Evolutionary conservation across 1,140 invertebrate species (phyloP), one percentile per base, ranked within the genome.

Genomic region (Vanessa atalanta): DNA sequence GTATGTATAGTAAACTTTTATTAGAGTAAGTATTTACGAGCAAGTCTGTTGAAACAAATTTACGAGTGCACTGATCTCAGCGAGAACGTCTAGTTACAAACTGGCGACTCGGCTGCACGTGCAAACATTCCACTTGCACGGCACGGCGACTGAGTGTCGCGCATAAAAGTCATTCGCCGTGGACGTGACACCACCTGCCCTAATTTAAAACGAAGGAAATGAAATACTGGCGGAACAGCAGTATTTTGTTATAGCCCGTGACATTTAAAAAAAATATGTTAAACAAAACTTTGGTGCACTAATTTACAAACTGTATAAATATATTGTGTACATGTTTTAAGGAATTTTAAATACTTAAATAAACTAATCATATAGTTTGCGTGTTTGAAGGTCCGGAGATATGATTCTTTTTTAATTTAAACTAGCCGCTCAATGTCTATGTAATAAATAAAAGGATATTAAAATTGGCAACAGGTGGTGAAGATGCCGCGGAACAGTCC

Each of bases 161-260:
- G 53, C 64, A 65, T 55, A 47, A 60, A 72, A 72, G 70, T 66
- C 70, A 72, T 72, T 66, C 51, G 23, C n/a, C 51, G 51, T 16
- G 37, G 51, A 72, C 70, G 70, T 72, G 70, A 57, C 70, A 31
- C 16, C 63, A 70, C 55, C 67, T 70, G 67, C 43, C 67, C 67
- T 61, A 70, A 61, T 60, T 70, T 70, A 70, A 70, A 70, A 47
- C 55, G 43, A n/a, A 70, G 53, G 37, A 61, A 70, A 70, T 68
- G 66, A 70, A 70, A 70, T 70, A 70, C 66, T 61, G 16, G 14
- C 13, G 47, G 43, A 43, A 61, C 47, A 65, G 37, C 51, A 12
- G 55, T 37, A 61, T 61, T 43, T 61, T 61, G 31, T 31, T 14
- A 37, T 61, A 61, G 16, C 31, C 6, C 3, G 26, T 16, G 23